phyloP scores from a whole-genome alignment of 2,797 vertebrate genomes.

The Cetoscarus ocellatus region DNA sequence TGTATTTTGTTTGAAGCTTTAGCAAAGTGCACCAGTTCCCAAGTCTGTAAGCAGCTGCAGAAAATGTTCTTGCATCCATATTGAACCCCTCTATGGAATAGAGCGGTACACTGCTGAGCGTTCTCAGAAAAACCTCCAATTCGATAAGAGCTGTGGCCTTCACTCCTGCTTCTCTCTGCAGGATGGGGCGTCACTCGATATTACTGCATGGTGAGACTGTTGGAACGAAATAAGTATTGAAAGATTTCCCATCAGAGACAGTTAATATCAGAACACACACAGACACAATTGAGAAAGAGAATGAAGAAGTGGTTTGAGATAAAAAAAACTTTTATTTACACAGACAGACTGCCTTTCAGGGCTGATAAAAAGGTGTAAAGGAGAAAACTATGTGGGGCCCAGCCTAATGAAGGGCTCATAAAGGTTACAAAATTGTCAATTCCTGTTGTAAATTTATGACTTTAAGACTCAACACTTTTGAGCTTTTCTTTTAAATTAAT shows the following conservation, averaged over 20 bases:
- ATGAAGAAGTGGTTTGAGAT: conserved; percentile 16
- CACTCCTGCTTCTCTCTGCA: conserved; percentile 26
- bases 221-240: conserved; percentile 25
- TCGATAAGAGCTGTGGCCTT: conserved; percentile 25
- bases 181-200: conserved; percentile 48
- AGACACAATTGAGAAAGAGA: background rate
- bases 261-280: conserved; percentile 16
- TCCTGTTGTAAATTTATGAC: too few relatives aligned
- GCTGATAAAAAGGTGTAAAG: too few relatives aligned
- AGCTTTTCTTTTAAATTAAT: too few relatives aligned
- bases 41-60: background rate
- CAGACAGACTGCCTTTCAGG: too few relatives aligned
- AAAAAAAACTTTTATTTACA: background rate
- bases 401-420: too few relatives aligned
- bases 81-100: background rate
- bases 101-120: conserved; percentile 34
- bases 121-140: conserved; percentile 46
- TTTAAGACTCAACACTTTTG: too few relatives aligned
- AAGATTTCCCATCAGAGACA: conserved; percentile 3
- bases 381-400: too few relatives aligned
- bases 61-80: background rate
- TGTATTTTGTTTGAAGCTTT: background rate
- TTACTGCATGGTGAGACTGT: conserved; percentile 1
- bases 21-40: background rate
- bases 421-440: too few relatives aligned